These are phyloP conservation scores for fruit fly (Drosophila melanogaster) DNA, from an alignment of 1,140 invertebrate species.

Conservation along the genomic window DNA sequence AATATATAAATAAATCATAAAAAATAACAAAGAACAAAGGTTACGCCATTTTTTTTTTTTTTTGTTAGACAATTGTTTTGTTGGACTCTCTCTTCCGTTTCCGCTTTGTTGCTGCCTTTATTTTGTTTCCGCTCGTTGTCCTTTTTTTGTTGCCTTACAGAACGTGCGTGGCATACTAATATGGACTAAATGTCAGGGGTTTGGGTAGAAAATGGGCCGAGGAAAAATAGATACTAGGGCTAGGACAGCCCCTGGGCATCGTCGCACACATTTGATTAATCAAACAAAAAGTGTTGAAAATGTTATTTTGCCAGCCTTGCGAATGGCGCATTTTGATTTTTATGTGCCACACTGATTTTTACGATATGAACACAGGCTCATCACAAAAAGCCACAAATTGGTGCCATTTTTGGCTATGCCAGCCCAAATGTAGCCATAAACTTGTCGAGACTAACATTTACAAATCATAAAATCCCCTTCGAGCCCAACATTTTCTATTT, in stretches of 20 bases:
- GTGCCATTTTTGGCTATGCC: slow-evolving; percentile 41
- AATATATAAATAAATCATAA: slow-evolving; percentile 79
- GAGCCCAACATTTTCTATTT: slow-evolving; percentile 33
- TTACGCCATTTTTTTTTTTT: slow-evolving; percentile 42
- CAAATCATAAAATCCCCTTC: slow-evolving; percentile 69
- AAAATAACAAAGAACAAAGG: slow-evolving; percentile 38
- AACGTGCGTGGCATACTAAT: slow-evolving; percentile 81
- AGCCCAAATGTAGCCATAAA: slow-evolving; percentile 70
- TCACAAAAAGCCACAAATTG: slow-evolving; percentile 67
- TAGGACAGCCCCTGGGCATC: slow-evolving; percentile 12
- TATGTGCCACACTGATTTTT: slow-evolving; percentile 68
- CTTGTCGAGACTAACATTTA: slow-evolving; percentile 70
- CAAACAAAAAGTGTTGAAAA: slow-evolving; percentile 81
- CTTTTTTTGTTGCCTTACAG: slow-evolving; percentile 31
- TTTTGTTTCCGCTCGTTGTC: slow-evolving; percentile 37
- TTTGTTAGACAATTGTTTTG: slow-evolving; percentile 47
- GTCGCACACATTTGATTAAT: slow-evolving; percentile 69
- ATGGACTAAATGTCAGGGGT: slow-evolving; percentile 62
- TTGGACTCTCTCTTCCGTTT: slow-evolving; percentile 51
- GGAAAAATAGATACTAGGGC: slow-evolving; percentile 10
- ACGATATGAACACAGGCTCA: slow-evolving; percentile 29
- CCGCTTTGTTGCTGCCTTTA: slow-evolving; percentile 58
- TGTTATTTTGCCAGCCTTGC: slow-evolving; percentile 75
- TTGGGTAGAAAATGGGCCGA: not conserved
- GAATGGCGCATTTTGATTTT: slow-evolving; percentile 77